These are phyloP conservation scores for Myrmophylax atrothorax DNA, from an alignment of 2,113 vertebrate genomes.

Conservation along the genomic window DNA sequence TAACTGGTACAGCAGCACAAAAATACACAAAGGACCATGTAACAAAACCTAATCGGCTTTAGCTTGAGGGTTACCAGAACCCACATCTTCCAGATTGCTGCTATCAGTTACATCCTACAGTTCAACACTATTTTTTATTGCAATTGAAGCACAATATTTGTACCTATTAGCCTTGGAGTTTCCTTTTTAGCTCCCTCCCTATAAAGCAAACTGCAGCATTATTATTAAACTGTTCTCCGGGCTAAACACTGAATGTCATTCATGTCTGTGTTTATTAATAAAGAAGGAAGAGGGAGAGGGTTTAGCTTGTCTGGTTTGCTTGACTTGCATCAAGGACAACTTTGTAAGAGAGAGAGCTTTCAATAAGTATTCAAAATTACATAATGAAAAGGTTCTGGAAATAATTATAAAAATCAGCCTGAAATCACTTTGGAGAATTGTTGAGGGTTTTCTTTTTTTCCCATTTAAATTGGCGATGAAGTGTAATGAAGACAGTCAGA, in stretches of 20 bases:
- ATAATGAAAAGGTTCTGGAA: constrained; percentile 78
- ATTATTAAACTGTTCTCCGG: constrained; percentile 61
- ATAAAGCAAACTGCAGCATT: constrained; percentile 47
- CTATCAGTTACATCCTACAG: constrained; percentile 48
- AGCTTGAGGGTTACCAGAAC: constrained; percentile 70
- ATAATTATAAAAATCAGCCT: constrained; percentile 71
- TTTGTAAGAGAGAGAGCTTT: constrained; percentile 46
- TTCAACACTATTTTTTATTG: constrained; percentile 71
- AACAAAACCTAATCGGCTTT: constrained; percentile 71
- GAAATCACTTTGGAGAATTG: constrained; percentile 64
- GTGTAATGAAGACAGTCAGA: constrained; percentile 72
- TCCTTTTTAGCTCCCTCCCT: constrained; percentile 54
- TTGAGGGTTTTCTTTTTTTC: constrained; percentile 47
- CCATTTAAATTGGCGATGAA: constrained; percentile 63
- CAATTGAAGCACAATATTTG: constrained; percentile 62
- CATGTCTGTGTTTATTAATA: constrained; percentile 42
- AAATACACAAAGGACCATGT: constrained; percentile 73
- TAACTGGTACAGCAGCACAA: constrained; percentile 62
- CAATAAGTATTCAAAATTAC: constrained; percentile 66
- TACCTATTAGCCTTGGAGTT: constrained; percentile 72
- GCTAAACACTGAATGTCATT: constrained; percentile 62
- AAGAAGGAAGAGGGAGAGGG: constrained; percentile 32
- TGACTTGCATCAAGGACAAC: constrained; percentile 57
- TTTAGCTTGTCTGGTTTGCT: constrained; percentile 52
- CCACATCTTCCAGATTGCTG: constrained; percentile 58